Base-by-base conservation (phyloP, 2,113 vertebrate genomes). In the Vulpes ferrilata region DNA sequence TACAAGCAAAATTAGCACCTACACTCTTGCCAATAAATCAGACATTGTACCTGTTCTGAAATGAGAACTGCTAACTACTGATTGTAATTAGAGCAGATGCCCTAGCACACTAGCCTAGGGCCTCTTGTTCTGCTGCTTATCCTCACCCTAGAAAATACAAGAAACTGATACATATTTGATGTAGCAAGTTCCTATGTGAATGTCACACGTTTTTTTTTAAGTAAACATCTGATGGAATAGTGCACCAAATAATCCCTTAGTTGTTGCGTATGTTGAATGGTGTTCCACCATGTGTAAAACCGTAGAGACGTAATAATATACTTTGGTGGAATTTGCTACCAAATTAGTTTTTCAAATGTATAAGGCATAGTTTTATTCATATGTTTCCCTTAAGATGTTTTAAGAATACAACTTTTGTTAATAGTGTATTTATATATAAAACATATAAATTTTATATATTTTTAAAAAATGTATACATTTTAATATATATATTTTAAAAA, bases 1-100 rank as follows among this genome's bases (percentile, higher is more conserved):
- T 98, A 95, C 60, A 90, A 98, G 82, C 91, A 98, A 93, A 98
- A 98, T 96, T 97, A 98, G 97, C 97, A 97, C 83, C 38, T 98
- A 94, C 90, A 62, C 80, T 94, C 90, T 98, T 98, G 97, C 98
- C 97, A 98, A 98, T 97, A 97, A 98, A 97, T 96, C 98, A 90
- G 96, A 97, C 81, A 96, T 92, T 90, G 78, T 76, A 96, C 94
- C 91, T 95, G 32, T 98, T 98, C 69, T 97, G 79, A 98, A 98
- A 67, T 51, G 97, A 96, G 69, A 64, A 83, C 69, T 79, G 35
- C 86, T 98, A 98, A 98, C 94, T 87, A 92, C 95, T 78, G 60
- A 53, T 90, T 90, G 73, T 96, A 97, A 98, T 98, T 97, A 97
- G 89, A 55, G 82, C 32, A 94, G 93, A 97, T 95, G 96, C 96